Evolutionary conservation across 2,113 vertebrate genomes (phyloP), one percentile per base, ranked within the genome.

Genomic region (Callocephalon fimbriatum): DNA sequence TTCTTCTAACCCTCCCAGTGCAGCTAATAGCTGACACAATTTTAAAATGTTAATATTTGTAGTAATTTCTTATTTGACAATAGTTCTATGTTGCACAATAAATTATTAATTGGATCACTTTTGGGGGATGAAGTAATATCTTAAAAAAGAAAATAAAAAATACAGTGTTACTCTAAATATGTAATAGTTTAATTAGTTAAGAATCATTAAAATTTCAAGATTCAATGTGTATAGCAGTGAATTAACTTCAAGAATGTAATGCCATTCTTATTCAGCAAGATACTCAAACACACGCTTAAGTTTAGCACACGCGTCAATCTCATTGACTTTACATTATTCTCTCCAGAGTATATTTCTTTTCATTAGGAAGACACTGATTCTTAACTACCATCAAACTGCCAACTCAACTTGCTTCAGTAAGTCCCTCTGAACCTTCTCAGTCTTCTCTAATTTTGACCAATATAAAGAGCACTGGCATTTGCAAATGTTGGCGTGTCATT

Each of bases 281-380:
- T 77, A 93, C 63, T 95, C 84, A 91, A 94, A 96, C 72, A 63
- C 31, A 47, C 76, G 75, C 68, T 92, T 80, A 84, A 95, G 65
- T 91, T 92, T 94, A 96, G 84, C 84, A 88, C 87, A 93, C 54
- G 85, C 74, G 76, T 94, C 91, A 91, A 79, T 96, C 77, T 92
- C 93, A 91, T 91, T 95, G 95, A 95, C 90, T 97, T 96, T 66
- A 87, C 70, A 56, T 87, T 93, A 65, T 79, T 90, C 62, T 96
- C 95, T 95, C 91, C 61, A 84, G 94, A 92, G 96, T 91, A 92
- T 93, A 95, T 95, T 97, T 95, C 95, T 86, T 97, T 96, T 97
- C 83, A 94, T 97, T 95, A 95, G 58, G 56, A 95, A 95, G 86
- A 87, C 73, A 85, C 73, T 79, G 56, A 84, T 90, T 95, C 95